A percentile compares a stretch with the other conserved stretches of the same genome.
These are phyloP conservation scores for Polydrusus pterygomalis DNA, from an alignment of 2,888 invertebrate species.

Conservation along the genomic window DNA sequence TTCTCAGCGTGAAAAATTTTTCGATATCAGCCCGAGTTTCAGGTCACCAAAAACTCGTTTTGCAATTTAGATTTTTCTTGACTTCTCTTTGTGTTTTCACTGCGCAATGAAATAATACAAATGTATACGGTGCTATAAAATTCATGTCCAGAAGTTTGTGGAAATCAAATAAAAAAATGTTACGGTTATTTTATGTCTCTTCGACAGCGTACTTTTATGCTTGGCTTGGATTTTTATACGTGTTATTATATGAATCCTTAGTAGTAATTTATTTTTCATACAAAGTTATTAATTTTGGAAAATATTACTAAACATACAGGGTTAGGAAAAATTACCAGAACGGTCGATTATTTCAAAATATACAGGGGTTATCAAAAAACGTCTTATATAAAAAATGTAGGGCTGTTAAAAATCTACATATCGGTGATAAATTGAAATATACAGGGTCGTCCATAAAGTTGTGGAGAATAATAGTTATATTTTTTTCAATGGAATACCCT, in stretches of 20 bases:
- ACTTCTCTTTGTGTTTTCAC: background rate
- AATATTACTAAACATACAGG: too few species aligned
- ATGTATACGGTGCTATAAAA: conserved; percentile 29
- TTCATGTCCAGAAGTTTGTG: conserved; percentile 15
- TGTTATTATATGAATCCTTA: background rate
- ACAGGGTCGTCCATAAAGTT: too few species aligned
- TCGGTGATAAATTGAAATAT: too few species aligned
- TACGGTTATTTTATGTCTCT: background rate
- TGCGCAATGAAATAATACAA: conserved; percentile 26
- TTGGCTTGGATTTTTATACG: background rate
- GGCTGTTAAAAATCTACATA: too few species aligned
- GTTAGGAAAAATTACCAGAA: too few species aligned
- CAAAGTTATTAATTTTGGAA: too few species aligned
- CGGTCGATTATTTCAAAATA: too few species aligned
- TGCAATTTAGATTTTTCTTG: background rate
- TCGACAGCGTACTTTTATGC: background rate
- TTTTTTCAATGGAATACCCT: too few species aligned
- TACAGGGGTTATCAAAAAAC: too few species aligned
- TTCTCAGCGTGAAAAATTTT: conserved; percentile 20
- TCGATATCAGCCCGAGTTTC: conserved; percentile 37
- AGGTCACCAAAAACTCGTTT: background rate
- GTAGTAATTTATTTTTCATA: too few species aligned
- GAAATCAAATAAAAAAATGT: background rate
- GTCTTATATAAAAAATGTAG: too few species aligned
- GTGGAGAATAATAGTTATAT: too few species aligned